Conservation (phyloP, 2,888 invertebrate genomes). For the Agrotis segetum region DNA sequence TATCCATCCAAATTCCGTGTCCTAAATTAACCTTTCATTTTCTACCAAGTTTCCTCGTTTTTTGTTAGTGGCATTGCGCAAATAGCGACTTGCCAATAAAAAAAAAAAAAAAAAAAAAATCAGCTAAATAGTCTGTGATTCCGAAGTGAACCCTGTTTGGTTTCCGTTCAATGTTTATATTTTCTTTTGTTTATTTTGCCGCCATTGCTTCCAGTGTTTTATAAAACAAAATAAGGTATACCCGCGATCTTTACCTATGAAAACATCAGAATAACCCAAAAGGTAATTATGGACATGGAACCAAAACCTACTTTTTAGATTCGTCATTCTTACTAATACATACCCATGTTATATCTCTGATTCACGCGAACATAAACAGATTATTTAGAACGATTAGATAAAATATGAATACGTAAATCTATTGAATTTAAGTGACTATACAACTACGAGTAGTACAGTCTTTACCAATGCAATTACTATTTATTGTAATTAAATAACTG, state of each 20-base stretch:
- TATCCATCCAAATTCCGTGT: no score
- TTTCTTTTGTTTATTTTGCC: not conserved
- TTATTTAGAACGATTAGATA: not conserved
- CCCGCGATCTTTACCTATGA: not conserved
- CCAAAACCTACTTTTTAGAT: no score
- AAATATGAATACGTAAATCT: not conserved
- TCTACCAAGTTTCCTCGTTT: no score
- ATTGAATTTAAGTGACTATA: not conserved
- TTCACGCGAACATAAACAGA: not conserved
- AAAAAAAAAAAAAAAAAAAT: no score
- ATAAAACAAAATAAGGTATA: not conserved
- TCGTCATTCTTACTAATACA: not conserved
- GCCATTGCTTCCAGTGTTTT: no score
- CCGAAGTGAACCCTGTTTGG: not conserved
- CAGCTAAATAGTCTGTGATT: not conserved
- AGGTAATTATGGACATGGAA: constrained; percentile 9
- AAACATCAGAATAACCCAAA: not conserved
- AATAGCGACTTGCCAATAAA: no score
- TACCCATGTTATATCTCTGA: not conserved
- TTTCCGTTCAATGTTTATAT: not conserved
- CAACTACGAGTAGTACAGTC: no score
- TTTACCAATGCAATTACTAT: no score
- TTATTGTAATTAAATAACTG: not conserved
- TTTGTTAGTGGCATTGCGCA: no score
- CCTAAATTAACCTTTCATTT: no score